Evolutionary conservation across 2,888 invertebrate species (phyloP).

Genomic region (Agriopis leucophaearia): DNA sequence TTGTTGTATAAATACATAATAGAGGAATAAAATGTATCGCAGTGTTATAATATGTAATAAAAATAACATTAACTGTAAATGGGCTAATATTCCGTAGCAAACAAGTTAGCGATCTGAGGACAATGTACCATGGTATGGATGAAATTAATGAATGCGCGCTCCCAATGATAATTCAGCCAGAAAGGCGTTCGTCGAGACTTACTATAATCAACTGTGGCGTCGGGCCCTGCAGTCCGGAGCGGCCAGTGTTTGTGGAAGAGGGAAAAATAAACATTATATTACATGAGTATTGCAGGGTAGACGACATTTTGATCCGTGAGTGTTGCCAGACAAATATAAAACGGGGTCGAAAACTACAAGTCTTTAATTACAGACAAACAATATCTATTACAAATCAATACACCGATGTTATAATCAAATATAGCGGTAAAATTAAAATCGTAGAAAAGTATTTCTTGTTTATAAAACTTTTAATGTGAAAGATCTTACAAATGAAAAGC

Average conservation of each 20-base stretch:
- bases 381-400: not conserved
- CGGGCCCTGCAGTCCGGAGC: conserved; percentile 74
- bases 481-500: not conserved
- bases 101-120: conserved; percentile 35
- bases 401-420: not conserved
- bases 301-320: conserved; percentile 19
- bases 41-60: not conserved
- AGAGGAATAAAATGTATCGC: not conserved
- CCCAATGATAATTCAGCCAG: conserved; percentile 29
- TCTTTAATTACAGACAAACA: not conserved
- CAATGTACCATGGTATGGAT: conserved; percentile 48
- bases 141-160: conserved; percentile 25
- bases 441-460: not conserved
- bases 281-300: conserved; percentile 55
- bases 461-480: not conserved
- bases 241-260: conserved; percentile 60
- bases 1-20: not conserved
- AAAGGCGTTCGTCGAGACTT: conserved; percentile 61
- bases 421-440: too few species aligned
- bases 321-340: conserved; percentile 48
- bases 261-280: conserved; percentile 66
- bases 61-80: not conserved
- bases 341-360: not conserved
- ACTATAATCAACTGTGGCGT: conserved; percentile 85
- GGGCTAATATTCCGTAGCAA: not conserved